Evolutionary conservation across 2,888 invertebrate genomes (phyloP).

Genomic region (Latheticus oryzae): DNA sequence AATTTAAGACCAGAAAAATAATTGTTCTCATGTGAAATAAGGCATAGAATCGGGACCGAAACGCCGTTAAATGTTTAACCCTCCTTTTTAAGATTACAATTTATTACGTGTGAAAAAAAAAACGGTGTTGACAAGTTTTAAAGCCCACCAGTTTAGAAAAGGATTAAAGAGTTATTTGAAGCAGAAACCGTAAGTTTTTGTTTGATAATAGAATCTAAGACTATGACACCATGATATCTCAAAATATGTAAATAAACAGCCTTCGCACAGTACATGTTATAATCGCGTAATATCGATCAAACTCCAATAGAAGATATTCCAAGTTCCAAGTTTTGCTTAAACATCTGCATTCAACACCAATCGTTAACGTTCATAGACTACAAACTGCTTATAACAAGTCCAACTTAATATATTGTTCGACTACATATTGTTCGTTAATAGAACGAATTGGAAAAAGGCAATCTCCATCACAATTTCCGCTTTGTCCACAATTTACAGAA

Average conservation of each 20-base stretch:
- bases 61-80: slow-evolving; percentile 22
- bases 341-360: slow-evolving; percentile 29
- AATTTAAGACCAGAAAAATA: slow-evolving; percentile 8
- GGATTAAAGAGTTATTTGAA: slow-evolving; percentile 13
- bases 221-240: slow-evolving; percentile 19
- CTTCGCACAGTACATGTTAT: slow-evolving; percentile 14
- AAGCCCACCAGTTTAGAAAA: slow-evolving; percentile 26
- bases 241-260: slow-evolving; percentile 45
- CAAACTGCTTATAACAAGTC: slow-evolving; percentile 28
- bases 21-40: slow-evolving; percentile 15
- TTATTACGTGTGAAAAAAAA: slow-evolving; percentile 37
- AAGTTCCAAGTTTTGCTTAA: slow-evolving; percentile 41
- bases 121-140: slow-evolving; percentile 31
- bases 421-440: slow-evolving; percentile 21
- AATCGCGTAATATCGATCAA: slow-evolving; percentile 47
- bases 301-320: slow-evolving; percentile 38
- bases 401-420: slow-evolving; percentile 11
- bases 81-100: slow-evolving; percentile 15
- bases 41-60: slow-evolving; percentile 13
- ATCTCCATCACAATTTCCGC: slow-evolving; percentile 8
- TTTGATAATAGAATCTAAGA: slow-evolving; percentile 6
- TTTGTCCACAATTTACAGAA: neutral
- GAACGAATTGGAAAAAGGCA: slow-evolving; percentile 7
- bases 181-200: slow-evolving; percentile 19
- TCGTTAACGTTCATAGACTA: slow-evolving; percentile 22